phyloP scores from a whole-genome alignment of 2,113 vertebrate genomes.

The Sphyrna mokarran region DNA sequence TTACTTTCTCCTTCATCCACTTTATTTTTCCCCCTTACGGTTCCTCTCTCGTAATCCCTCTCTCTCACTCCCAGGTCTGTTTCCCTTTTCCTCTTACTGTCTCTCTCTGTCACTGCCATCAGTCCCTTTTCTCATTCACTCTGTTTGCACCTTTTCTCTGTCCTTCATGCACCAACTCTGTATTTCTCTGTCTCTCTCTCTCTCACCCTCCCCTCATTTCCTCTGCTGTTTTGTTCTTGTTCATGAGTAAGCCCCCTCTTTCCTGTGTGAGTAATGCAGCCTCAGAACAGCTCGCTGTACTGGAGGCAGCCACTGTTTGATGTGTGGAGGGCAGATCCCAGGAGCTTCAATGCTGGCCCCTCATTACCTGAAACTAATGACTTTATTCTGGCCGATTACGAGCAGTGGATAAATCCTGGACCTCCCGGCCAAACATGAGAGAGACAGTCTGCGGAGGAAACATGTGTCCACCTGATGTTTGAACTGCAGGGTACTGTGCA shows the following conservation, averaged over 20 bases:
- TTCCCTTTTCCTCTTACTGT: background rate
- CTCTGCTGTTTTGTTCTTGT: background rate
- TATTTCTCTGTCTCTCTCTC: background rate
- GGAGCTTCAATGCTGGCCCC: background rate
- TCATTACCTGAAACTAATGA: slow-evolving; percentile 15
- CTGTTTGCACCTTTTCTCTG: background rate
- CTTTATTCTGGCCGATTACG: slow-evolving; percentile 18
- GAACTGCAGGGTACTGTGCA: background rate
- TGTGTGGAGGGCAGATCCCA: background rate
- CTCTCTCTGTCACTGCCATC: background rate
- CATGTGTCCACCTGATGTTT: slow-evolving; percentile 12
- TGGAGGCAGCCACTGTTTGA: background rate
- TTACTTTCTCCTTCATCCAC: background rate
- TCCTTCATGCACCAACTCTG: background rate
- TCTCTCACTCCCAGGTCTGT: background rate
- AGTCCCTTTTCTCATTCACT: background rate
- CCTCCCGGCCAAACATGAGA: background rate
- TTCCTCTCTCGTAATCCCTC: background rate
- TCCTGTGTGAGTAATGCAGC: background rate
- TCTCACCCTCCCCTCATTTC: background rate
- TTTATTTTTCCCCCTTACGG: background rate
- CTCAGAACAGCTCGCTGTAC: background rate
- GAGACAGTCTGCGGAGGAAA: background rate
- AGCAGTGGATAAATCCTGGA: background rate
- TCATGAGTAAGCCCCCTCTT: background rate